Percentiles rank a stretch among this genome's conserved stretches.
Evolutionary conservation across 2,113 vertebrate genomes (phyloP).

Genomic region (Aviceda subcristata): DNA sequence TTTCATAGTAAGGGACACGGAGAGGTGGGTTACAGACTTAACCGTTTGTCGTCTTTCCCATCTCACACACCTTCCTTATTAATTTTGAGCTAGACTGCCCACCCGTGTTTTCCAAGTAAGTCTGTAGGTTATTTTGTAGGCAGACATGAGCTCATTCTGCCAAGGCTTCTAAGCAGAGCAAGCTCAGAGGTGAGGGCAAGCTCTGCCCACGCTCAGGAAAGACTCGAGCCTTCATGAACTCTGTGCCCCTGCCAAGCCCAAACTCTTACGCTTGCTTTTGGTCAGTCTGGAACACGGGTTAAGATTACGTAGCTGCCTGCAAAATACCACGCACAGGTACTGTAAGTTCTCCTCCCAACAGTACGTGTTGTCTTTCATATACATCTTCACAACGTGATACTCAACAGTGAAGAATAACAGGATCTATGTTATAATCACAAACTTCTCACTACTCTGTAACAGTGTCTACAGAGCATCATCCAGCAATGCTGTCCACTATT

Average conservation of each 20-base stretch:
- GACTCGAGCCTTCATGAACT: rapidly evolving
- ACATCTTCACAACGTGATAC: not conserved
- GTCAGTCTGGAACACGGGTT: not conserved
- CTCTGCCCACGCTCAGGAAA: not conserved
- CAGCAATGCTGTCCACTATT: not conserved
- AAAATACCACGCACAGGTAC: not conserved
- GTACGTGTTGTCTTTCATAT: not conserved
- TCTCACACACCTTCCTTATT: not conserved
- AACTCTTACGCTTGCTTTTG: not conserved
- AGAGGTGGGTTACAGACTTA: not conserved
- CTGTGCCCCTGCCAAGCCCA: not conserved
- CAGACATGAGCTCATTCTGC: not conserved
- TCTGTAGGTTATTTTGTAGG: not conserved
- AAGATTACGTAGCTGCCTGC: no score
- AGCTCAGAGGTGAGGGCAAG: not conserved
- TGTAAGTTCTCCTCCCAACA: not conserved
- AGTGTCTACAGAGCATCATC: no score
- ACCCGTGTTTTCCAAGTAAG: not conserved
- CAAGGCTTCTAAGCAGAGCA: not conserved
- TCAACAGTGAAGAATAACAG: not conserved
- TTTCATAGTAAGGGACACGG: not conserved
- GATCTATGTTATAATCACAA: not conserved
- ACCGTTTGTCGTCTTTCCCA: not conserved
- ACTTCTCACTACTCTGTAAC: not conserved
- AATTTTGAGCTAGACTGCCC: not conserved